Base-by-base conservation (phyloP, 2,797 vertebrate species). In the Helarctos malayanus region DNA sequence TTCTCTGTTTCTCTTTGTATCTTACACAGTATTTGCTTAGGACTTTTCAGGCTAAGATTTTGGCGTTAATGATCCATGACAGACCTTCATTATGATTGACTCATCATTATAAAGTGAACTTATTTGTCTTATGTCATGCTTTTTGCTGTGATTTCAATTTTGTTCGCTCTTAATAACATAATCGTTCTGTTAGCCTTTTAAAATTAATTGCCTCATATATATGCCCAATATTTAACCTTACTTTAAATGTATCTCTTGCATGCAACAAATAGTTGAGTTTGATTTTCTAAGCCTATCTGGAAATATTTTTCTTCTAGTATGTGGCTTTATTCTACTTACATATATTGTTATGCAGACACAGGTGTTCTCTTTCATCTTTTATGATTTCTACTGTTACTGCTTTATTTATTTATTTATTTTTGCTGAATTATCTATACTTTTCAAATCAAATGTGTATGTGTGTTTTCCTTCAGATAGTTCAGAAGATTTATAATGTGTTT, bases 401-500 rank as follows among this genome's bases (percentile, higher is more conserved):
- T 75, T 85, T 54, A 38, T 93, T 96, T 91, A 41, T 41, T 23
- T 89, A 41, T 41, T 23, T 89, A 78, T 68, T 80, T 80, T 94
- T 94, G 56, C 32, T 47, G 78, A 91, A 45, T 89, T 23, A 83
- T 65, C 19, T 71, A 47, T 54, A 54, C n/a, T 63, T 93, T 63
- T 7, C 61, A 86, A 93, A 68, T 76, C 25, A 79, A 84, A 57
- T 59, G 19, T 54, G 9, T 54, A 29, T 56, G 13, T 52, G 3
- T 49, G 14, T 75, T 97, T 94, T 85, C 13, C 12, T 91, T 93
- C 29, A 95, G 78, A 92, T 89, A 89, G 38, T 45, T 95, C 19
- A 59, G 41, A 73, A 81, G 27, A 76, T 85, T 97, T 68, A 29
- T 73, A 59, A 76, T 54, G 15, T 89, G 1, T 29, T 82, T 87